Conservation (phyloP, 1,140 invertebrate genomes). For the Trichomalopsis sarcophagae region DNA sequence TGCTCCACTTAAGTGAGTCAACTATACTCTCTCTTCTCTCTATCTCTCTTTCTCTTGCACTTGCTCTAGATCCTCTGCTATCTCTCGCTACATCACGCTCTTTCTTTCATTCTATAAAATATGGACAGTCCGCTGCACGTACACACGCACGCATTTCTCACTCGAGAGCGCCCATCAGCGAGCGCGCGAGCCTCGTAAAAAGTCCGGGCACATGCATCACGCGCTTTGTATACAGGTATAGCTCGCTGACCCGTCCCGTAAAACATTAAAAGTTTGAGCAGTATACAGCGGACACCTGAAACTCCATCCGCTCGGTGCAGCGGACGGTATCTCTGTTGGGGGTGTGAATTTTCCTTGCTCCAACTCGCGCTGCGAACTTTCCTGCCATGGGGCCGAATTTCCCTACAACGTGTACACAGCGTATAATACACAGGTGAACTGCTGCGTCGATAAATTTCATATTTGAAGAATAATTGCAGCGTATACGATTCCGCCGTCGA, state of each 20-base stretch:
- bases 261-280: too few species aligned
- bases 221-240: background rate
- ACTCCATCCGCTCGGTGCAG: background rate
- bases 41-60: background rate
- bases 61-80: background rate
- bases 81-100: background rate
- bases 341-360: background rate
- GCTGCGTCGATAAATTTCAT: too few species aligned
- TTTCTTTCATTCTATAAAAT: too few species aligned
- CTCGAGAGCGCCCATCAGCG: too few species aligned
- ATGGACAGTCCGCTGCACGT: too few species aligned
- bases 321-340: too few species aligned
- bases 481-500: too few species aligned
- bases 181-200: too few species aligned
- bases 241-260: too few species aligned
- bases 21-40: slow-evolving; percentile 22
- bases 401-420: background rate
- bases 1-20: slow-evolving; percentile 41
- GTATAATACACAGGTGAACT: too few species aligned
- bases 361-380: background rate
- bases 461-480: too few species aligned
- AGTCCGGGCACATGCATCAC: background rate
- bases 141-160: too few species aligned
- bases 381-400: background rate
- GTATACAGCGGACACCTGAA: background rate